phyloP scores from a whole-genome alignment of 2,797 vertebrate genomes.

The Eremophila alpestris region DNA sequence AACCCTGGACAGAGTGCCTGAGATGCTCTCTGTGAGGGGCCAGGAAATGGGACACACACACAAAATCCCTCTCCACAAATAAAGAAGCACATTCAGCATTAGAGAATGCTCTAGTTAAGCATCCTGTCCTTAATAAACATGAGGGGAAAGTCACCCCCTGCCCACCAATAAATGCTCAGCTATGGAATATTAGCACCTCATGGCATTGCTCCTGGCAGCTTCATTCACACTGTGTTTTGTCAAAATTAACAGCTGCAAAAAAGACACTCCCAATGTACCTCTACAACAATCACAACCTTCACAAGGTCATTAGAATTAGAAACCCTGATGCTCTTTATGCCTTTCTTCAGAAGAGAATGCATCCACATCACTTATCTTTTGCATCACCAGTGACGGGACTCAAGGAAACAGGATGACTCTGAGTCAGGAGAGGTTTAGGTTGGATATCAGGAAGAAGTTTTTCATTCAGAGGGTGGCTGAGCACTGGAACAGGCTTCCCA shows the following conservation, averaged over 20 bases:
- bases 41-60: neutral
- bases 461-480: neutral
- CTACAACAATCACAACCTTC: neutral
- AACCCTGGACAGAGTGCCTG: neutral
- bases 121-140: neutral
- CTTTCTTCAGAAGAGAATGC: neutral
- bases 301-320: neutral
- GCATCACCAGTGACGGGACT: neutral
- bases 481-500: neutral
- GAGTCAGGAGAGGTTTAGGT: neutral
- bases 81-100: neutral
- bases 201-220: neutral
- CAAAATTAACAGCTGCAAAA: neutral
- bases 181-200: neutral
- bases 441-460: neutral
- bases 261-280: neutral
- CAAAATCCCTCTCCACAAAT: neutral
- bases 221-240: neutral
- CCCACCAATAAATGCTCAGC: neutral
- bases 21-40: neutral
- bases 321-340: neutral
- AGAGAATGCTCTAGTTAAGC: neutral
- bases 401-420: neutral
- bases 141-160: neutral
- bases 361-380: neutral